Evolutionary conservation across 1,140 invertebrate species (phyloP), one percentile per base, ranked within the genome.

Genomic region (Mycetomoellerius zeteki): DNA sequence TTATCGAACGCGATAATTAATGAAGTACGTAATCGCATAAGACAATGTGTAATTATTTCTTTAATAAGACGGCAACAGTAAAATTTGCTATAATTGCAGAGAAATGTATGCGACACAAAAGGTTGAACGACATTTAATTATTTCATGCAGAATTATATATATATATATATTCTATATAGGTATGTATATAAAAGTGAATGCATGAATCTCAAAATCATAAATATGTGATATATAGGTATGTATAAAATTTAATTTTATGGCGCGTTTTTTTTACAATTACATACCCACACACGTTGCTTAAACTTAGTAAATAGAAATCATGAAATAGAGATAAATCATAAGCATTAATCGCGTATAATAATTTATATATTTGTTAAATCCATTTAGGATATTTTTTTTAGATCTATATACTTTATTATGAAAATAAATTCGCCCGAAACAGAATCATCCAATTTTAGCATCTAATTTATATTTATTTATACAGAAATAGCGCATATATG

Each of bases 21-120:
- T 43, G 43, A 84, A 82, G 12, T 56, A 60, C n/a, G 8, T 73
- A 54, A 86, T 86, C 33, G 30, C 37, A 30, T 64, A 19, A 37
- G 33, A 37, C 30, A 89, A 56, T 56, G 19, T n/a, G 75, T 64
- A 88, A 88, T 88, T 69, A 89, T 75, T 81, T 64, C 43, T 72
- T 86, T 89, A 89, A 89, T 88, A 86, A 86, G 56, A 43, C 78
- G 37, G 71, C 43, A 86, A 86, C 89, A 82, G 78, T 67, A 88
- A 43, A 75, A 37, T 89, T 73, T 27, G 43, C 54, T 72, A 19
- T 90, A 88, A 90, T 78, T 89, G 19, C 27, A 75, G 54, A 58
- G 43, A 8, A 75, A 60, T 6, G n/a, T 56, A 43, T 3, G 10
- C 2, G 69, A 76, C 19, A 37, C 27, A 67, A 58, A 50, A 19